Evolutionary conservation across 2,888 invertebrate genomes (phyloP).

Genomic region (Drosophila nr. perissopoda): DNA sequence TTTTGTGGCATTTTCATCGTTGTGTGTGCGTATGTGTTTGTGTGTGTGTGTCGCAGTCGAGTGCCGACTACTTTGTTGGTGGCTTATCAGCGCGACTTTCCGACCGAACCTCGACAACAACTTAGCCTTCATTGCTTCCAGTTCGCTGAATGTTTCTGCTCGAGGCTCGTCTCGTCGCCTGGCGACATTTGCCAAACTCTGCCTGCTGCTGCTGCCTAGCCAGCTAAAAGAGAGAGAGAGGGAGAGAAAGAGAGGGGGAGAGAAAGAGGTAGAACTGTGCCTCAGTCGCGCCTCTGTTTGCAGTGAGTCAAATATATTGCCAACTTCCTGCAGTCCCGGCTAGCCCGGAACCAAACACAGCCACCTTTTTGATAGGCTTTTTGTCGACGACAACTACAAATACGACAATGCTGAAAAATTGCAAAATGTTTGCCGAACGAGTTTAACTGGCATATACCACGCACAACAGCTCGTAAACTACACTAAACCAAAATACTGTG

Average conservation of each 20-base stretch:
- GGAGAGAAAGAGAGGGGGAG: neutral
- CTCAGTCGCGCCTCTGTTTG: slow-evolving; percentile 74
- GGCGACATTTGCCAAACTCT: slow-evolving; percentile 43
- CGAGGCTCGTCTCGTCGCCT: slow-evolving; percentile 15
- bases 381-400: slow-evolving; percentile 41
- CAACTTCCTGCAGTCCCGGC: slow-evolving; percentile 77
- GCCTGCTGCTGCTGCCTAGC: slow-evolving; percentile 39
- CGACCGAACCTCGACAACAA: slow-evolving; percentile 66
- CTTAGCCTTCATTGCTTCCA: slow-evolving; percentile 79
- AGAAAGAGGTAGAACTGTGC: slow-evolving; percentile 39
- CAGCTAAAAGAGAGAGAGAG: slow-evolving; percentile 21
- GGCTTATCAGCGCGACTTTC: slow-evolving; percentile 55
- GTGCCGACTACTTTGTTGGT: slow-evolving; percentile 50
- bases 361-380: slow-evolving; percentile 70
- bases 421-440: neutral
- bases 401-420: slow-evolving; percentile 18
- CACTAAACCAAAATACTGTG: neutral
- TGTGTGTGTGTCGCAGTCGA: slow-evolving; percentile 20
- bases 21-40: neutral
- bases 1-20: slow-evolving; percentile 43
- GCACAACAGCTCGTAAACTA: slow-evolving; percentile 3
- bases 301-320: slow-evolving; percentile 82
- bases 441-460: slow-evolving; percentile 32
- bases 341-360: slow-evolving; percentile 40
- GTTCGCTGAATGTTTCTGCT: slow-evolving; percentile 59